Evolutionary conservation across 2,797 vertebrate genomes (phyloP).

Genomic region (Poecilia picta): DNA sequence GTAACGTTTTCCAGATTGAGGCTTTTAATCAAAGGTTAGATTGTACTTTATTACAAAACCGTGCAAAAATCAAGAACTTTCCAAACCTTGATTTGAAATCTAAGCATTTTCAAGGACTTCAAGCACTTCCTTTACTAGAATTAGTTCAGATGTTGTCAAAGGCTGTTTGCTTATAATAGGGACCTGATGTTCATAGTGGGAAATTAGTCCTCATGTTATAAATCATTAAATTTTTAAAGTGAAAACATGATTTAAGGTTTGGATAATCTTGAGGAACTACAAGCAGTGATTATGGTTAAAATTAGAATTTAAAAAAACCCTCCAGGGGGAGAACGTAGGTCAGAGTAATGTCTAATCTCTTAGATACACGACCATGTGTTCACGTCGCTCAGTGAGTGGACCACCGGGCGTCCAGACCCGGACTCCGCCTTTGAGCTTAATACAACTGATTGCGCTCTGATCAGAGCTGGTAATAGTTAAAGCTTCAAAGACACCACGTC

Average conservation of each 20-base stretch:
- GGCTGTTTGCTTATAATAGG: not conserved
- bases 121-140: not conserved
- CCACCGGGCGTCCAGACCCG: conserved; percentile 66
- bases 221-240: not conserved
- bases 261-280: not conserved
- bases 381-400: conserved; percentile 42
- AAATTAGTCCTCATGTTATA: not conserved
- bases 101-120: too few species aligned
- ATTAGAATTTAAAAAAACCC: not conserved
- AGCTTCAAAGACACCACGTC: conserved; percentile 71
- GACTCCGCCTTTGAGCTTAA: conserved; percentile 69
- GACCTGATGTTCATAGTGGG: not conserved
- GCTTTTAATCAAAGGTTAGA: too few species aligned
- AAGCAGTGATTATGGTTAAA: conserved; percentile 16
- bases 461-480: conserved; percentile 75
- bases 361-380: conserved; percentile 19
- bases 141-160: not conserved
- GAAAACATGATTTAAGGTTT: conserved; percentile 2
- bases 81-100: too few species aligned
- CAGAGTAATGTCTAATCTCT: conserved; percentile 10
- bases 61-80: too few species aligned
- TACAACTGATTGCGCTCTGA: conserved; percentile 73
- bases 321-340: conserved; percentile 8
- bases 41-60: too few species aligned
- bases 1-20: too few species aligned